These are phyloP conservation scores for Pararge aegeria DNA, from an alignment of 1,140 invertebrate species.

Conservation along the genomic window DNA sequence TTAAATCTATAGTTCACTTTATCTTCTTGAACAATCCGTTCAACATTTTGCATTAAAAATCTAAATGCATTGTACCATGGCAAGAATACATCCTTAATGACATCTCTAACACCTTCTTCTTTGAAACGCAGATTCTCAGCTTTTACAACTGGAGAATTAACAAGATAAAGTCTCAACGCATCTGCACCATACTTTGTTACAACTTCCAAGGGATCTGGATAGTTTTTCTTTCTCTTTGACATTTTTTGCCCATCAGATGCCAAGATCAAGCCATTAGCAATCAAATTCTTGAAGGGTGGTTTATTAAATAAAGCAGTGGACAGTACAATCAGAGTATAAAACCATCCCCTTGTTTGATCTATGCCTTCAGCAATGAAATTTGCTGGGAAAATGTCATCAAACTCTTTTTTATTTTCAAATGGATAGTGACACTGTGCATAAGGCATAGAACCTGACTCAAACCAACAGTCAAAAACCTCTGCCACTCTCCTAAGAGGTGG, in stretches of 20 bases:
- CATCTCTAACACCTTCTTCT: slow-evolving; percentile 97
- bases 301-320: slow-evolving; percentile 98
- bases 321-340: slow-evolving; percentile 98
- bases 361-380: slow-evolving; percentile 99
- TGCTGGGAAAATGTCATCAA: slow-evolving; percentile 97
- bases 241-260: slow-evolving; percentile 99
- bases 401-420: slow-evolving; percentile 94
- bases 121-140: slow-evolving; percentile 98
- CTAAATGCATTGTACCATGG: slow-evolving; percentile 99
- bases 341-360: slow-evolving; percentile 99
- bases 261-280: slow-evolving; percentile 96
- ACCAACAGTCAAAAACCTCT: slow-evolving; percentile 99
- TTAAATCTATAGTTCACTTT: slow-evolving; percentile 83
- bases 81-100: slow-evolving; percentile 98
- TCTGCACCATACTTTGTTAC: slow-evolving; percentile 98
- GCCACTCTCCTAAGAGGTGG: slow-evolving; percentile 91
- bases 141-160: slow-evolving; percentile 98
- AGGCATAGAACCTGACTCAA: slow-evolving; percentile 99
- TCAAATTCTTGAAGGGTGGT: slow-evolving; percentile 98
- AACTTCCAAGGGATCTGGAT: slow-evolving; percentile 96
- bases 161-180: slow-evolving; percentile 96
- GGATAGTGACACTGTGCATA: slow-evolving; percentile 99
- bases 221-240: slow-evolving; percentile 99
- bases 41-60: slow-evolving; percentile 96
- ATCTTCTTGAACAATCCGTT: slow-evolving; percentile 88